These are phyloP conservation scores for Pterophyllum scalare DNA, from an alignment of 2,113 vertebrate genomes.

Conservation along the genomic window DNA sequence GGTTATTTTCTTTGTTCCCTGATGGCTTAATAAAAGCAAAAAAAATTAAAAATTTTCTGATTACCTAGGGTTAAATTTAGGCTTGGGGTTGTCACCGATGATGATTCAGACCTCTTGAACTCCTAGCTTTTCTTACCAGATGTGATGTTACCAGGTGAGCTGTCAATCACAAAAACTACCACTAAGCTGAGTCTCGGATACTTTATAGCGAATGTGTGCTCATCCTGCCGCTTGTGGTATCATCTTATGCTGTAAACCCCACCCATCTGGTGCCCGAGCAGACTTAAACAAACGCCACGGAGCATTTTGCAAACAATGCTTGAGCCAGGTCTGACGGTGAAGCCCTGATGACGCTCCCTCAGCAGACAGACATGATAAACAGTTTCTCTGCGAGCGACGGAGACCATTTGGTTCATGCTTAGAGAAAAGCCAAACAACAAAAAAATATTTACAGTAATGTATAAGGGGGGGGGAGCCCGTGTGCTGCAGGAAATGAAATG, in stretches of 20 bases:
- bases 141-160: slow-evolving; percentile 63
- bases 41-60: background rate
- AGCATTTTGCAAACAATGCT: slow-evolving; percentile 64
- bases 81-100: background rate
- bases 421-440: slow-evolving; percentile 58
- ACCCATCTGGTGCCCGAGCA: slow-evolving; percentile 63
- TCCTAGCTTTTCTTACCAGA: slow-evolving; percentile 26
- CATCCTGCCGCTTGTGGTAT: slow-evolving; percentile 62
- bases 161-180: slow-evolving; percentile 45
- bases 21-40: background rate
- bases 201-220: slow-evolving; percentile 59
- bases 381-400: slow-evolving; percentile 42
- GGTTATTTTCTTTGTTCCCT: background rate
- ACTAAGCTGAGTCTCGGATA: slow-evolving; percentile 39
- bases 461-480: slow-evolving; percentile 3
- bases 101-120: background rate
- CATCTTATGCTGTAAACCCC: slow-evolving; percentile 60
- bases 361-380: slow-evolving; percentile 56
- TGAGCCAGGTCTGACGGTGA: slow-evolving; percentile 66
- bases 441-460: slow-evolving; percentile 65
- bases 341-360: slow-evolving; percentile 36
- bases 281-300: slow-evolving; percentile 60
- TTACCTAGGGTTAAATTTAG: background rate
- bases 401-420: slow-evolving; percentile 68
- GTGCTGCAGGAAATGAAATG: slow-evolving; percentile 23